phyloP scores from a whole-genome alignment of 2,113 vertebrate species.

The Gymnogyps californianus region DNA sequence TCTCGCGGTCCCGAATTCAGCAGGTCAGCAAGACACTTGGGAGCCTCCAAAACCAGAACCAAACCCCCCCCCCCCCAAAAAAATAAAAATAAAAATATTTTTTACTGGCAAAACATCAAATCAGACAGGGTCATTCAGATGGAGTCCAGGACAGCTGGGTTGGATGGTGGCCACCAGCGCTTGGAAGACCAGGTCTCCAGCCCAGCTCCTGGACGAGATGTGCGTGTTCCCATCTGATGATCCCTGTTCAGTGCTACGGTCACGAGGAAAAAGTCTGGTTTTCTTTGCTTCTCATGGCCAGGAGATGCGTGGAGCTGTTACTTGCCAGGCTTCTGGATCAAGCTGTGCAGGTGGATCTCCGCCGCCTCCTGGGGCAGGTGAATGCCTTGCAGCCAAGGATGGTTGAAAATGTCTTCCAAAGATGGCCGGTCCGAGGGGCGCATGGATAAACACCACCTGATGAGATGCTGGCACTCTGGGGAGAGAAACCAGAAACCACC shows the following conservation, averaged over 20 bases:
- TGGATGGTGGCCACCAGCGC: not conserved
- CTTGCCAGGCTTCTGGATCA: conserved; percentile 79
- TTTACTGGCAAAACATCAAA: not conserved
- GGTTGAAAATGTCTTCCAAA: conserved; percentile 91
- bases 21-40: conserved; percentile 20
- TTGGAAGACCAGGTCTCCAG: not conserved
- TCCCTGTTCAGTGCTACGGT: conserved; percentile 34
- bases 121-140: not conserved
- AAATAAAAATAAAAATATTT: not conserved
- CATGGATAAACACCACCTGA: conserved; percentile 87
- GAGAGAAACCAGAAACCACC: not conserved
- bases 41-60: not conserved
- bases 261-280: not conserved
- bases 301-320: conserved; percentile 22
- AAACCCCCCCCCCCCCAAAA: not conserved
- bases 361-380: conserved; percentile 74
- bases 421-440: conserved; percentile 88
- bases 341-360: conserved; percentile 89
- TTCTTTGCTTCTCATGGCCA: not conserved
- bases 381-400: conserved; percentile 88
- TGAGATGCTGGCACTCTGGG: conserved; percentile 91
- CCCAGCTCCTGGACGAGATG: conserved; percentile 49
- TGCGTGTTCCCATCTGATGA: conserved; percentile 39
- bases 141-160: conserved; percentile 2
- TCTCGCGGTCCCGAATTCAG: not conserved